These are phyloP conservation scores for Drosophila quinaria DNA, from an alignment of 2,888 invertebrate genomes.

Conservation along the genomic window DNA sequence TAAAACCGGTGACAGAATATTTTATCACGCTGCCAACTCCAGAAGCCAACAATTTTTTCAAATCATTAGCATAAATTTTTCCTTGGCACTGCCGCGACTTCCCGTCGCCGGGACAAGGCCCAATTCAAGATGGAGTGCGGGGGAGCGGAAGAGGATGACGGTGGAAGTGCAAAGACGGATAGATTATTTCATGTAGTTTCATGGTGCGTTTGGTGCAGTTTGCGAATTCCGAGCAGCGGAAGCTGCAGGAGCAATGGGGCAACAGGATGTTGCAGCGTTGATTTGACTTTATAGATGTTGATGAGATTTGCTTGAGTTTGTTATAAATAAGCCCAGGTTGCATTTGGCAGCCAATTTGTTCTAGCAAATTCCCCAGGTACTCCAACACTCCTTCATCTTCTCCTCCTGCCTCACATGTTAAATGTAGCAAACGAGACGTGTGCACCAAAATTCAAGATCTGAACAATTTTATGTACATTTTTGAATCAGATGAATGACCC, in stretches of 20 bases:
- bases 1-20: slow-evolving; percentile 59
- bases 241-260: slow-evolving; percentile 31
- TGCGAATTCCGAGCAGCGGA: slow-evolving; percentile 25
- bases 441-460: slow-evolving; percentile 29
- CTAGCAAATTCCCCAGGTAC: slow-evolving; percentile 30
- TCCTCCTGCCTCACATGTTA: slow-evolving; percentile 4
- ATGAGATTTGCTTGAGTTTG: slow-evolving; percentile 62
- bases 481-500: slow-evolving; percentile 61
- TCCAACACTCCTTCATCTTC: not conserved
- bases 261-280: slow-evolving; percentile 56
- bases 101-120: slow-evolving; percentile 37
- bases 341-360: slow-evolving; percentile 46
- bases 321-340: slow-evolving; percentile 51
- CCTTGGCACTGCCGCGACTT: slow-evolving; percentile 57
- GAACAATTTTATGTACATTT: slow-evolving; percentile 44
- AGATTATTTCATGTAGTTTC: slow-evolving; percentile 28
- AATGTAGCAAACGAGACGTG: slow-evolving; percentile 27
- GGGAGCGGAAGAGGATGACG: not conserved
- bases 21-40: slow-evolving; percentile 59
- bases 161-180: not conserved
- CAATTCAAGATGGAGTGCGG: not conserved
- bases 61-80: slow-evolving; percentile 51
- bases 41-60: slow-evolving; percentile 47
- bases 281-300: slow-evolving; percentile 65
- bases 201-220: slow-evolving; percentile 11